A percentile compares a stretch with the other conserved stretches of the same genome.
phyloP scores from a whole-genome alignment of 2,888 invertebrate species.

The Dynastes maya region DNA sequence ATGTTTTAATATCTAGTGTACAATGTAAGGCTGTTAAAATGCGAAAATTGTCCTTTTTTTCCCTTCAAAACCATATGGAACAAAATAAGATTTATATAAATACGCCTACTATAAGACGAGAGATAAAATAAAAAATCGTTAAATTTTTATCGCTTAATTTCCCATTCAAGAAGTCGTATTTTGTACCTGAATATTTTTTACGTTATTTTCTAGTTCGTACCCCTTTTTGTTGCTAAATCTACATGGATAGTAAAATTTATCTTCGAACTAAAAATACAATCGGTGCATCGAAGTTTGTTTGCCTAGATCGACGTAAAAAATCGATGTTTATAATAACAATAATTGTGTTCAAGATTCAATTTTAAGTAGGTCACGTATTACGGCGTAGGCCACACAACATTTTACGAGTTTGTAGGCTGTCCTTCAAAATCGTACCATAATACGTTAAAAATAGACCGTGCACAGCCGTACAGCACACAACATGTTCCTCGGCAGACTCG shows the following conservation, averaged over 20 bases:
- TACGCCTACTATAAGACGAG: no score
- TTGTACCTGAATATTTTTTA: no score
- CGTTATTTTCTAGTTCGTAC: no score
- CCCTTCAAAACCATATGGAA: no score
- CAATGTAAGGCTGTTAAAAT: no score
- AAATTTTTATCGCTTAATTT: no score
- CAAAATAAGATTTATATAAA: no score
- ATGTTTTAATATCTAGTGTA: no score
- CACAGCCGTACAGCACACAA: not conserved
- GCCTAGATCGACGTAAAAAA: not conserved
- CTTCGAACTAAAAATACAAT: not conserved
- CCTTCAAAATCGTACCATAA: constrained; percentile 6
- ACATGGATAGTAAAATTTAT: not conserved
- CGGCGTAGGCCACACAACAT: not conserved
- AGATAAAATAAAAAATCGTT: no score
- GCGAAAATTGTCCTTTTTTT: no score
- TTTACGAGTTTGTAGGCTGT: constrained; percentile 1
- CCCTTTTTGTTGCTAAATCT: not conserved
- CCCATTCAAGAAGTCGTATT: no score
- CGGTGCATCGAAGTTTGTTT: constrained; percentile 5
- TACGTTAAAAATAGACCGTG: not conserved
- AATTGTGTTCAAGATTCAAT: not conserved
- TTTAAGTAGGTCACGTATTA: constrained; percentile 10
- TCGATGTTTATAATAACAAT: constrained; percentile 6
- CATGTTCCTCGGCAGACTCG: not conserved